phyloP scores from a whole-genome alignment of 2,888 invertebrate genomes.

The Metopia argyrocephala region DNA sequence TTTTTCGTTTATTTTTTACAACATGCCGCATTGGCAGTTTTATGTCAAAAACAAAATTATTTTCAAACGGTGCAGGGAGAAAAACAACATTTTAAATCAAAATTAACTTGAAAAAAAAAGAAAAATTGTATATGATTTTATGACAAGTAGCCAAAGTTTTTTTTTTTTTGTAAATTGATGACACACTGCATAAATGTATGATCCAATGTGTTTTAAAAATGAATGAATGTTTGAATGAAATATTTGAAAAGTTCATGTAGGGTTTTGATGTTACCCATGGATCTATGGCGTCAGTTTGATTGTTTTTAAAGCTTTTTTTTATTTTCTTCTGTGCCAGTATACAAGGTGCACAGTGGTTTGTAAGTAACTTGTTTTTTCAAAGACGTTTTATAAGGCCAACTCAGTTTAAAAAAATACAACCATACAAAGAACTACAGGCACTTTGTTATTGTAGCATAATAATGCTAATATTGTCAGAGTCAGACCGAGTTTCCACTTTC shows the following conservation, averaged over 20 bases:
- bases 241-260: not conserved
- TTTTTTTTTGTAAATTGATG: slow-evolving; percentile 24
- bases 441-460: no score
- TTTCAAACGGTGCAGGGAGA: not conserved
- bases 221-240: slow-evolving; percentile 17
- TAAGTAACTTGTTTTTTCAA: no score
- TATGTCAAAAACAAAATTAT: slow-evolving; percentile 5
- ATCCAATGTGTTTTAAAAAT: slow-evolving; percentile 20
- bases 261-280: slow-evolving; percentile 5
- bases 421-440: no score
- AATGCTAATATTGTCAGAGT: no score
- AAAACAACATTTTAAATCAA: not conserved
- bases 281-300: slow-evolving; percentile 42
- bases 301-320: not conserved
- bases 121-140: slow-evolving; percentile 15
- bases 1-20: no score
- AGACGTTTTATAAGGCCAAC: no score
- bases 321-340: not conserved
- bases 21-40: slow-evolving; percentile 55
- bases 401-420: no score
- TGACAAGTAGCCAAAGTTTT: slow-evolving; percentile 51
- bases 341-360: slow-evolving; percentile 10
- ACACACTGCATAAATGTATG: slow-evolving; percentile 38
- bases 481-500: no score
- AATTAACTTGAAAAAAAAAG: slow-evolving; percentile 6